A percentile compares a stretch with the other conserved stretches of the same genome.
Evolutionary conservation across 2,888 invertebrate genomes (phyloP).

Genomic region (Drosophila multiciliata): DNA sequence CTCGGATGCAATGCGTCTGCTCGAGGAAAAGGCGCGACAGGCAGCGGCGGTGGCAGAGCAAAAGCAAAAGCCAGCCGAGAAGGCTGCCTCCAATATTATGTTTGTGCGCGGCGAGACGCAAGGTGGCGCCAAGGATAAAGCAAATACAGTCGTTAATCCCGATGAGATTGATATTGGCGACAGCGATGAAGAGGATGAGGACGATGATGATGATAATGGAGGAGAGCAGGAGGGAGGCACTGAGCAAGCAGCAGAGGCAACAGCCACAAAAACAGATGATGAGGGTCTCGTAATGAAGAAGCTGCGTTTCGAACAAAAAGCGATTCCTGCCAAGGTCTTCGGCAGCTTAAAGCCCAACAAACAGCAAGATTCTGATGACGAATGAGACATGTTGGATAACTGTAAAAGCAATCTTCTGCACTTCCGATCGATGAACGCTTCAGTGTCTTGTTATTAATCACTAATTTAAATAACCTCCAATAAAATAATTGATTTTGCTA

Average conservation of each 20-base stretch:
- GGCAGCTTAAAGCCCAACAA: constrained; percentile 88
- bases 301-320: constrained; percentile 92
- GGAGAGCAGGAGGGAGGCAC: constrained; percentile 83
- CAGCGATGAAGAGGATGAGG: constrained; percentile 88
- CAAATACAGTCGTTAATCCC: constrained; percentile 90
- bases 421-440: not conserved
- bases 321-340: constrained; percentile 95
- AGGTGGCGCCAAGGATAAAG: constrained; percentile 88
- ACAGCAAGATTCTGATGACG: constrained; percentile 78
- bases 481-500: not conserved
- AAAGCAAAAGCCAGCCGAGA: constrained; percentile 68
- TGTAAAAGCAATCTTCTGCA: not conserved
- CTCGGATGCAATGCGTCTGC: constrained; percentile 93
- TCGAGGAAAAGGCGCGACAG: constrained; percentile 93
- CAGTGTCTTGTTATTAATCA: not conserved
- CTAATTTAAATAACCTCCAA: not conserved
- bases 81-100: constrained; percentile 88
- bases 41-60: constrained; percentile 67
- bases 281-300: constrained; percentile 87
- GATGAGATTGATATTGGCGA: constrained; percentile 95
- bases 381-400: constrained; percentile 24
- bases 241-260: constrained; percentile 86
- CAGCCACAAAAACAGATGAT: constrained; percentile 84
- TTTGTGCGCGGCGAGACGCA: constrained; percentile 96
- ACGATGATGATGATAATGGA: constrained; percentile 85